Evolutionary conservation across 2,797 vertebrate genomes (phyloP).

Genomic region (Anguilla obscura): DNA sequence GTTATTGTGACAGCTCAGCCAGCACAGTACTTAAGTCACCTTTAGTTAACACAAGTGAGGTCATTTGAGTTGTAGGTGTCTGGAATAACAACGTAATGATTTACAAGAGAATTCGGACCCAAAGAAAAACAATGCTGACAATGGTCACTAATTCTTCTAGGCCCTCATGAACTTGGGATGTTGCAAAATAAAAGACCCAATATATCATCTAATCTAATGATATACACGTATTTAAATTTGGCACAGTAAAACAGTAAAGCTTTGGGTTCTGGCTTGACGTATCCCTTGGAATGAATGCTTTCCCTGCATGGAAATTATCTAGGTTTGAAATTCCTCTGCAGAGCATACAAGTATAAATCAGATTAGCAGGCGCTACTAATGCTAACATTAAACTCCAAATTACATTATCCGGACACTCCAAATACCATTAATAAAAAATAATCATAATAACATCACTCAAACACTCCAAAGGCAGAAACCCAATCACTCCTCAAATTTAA

Average conservation of each 20-base stretch:
- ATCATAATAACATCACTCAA: no score
- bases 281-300: not conserved
- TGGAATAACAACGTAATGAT: not conserved
- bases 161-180: conserved; percentile 27
- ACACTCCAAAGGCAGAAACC: no score
- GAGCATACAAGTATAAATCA: not conserved
- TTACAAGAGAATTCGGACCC: not conserved
- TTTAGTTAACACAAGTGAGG: not conserved
- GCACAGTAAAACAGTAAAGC: not conserved
- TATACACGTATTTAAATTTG: conserved; percentile 31
- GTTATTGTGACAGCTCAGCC: not conserved
- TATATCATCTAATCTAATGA: conserved; percentile 29
- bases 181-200: conserved; percentile 6
- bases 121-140: not conserved
- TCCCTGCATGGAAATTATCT: not conserved
- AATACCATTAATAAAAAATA: not conserved
- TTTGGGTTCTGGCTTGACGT: conserved; percentile 11
- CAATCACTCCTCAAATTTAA: no score
- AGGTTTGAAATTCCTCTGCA: not conserved
- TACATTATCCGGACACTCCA: not conserved
- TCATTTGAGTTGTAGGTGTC: not conserved
- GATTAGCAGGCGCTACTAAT: not conserved
- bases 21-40: not conserved
- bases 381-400: not conserved
- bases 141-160: conserved; percentile 26